Conservation (phyloP, 2,797 vertebrate species). For the Erethizon dorsatum region DNA sequence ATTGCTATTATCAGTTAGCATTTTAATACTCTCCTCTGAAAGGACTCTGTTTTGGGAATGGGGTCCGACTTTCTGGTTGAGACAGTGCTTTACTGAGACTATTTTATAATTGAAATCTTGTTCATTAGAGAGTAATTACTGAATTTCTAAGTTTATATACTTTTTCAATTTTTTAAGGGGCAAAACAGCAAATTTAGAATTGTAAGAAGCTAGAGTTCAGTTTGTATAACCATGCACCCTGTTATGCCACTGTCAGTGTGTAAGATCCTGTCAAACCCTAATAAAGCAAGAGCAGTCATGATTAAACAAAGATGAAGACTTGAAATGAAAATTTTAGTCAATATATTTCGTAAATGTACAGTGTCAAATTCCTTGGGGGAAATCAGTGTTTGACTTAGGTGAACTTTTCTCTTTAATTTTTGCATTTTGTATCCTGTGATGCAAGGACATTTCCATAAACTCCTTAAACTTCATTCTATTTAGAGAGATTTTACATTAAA, state of each 20-base stretch:
- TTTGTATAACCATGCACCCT: neutral
- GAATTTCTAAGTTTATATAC: neutral
- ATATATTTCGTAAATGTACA: conserved; percentile 39
- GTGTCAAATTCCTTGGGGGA: conserved; percentile 56
- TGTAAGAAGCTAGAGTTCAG: neutral
- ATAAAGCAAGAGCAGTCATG: neutral
- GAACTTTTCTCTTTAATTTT: conserved; percentile 70
- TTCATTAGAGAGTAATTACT: neutral
- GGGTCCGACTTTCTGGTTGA: neutral
- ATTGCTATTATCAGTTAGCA: neutral
- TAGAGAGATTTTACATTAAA: conserved; percentile 70
- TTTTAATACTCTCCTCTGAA: conserved; percentile 56
- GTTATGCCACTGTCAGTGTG: neutral
- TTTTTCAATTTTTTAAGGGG: neutral
- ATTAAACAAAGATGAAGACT: neutral
- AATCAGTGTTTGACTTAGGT: conserved; percentile 64
- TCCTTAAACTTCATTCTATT: conserved; percentile 75
- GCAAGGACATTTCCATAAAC: conserved; percentile 81
- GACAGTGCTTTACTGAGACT: neutral
- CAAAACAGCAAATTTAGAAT: neutral
- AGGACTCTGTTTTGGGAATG: neutral
- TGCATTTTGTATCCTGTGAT: conserved; percentile 77
- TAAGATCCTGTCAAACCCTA: neutral
- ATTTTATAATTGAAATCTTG: neutral
- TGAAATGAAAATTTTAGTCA: conserved; percentile 60